Base-by-base conservation (phyloP, 2,888 invertebrate species). In the Antheraea assamensis region DNA sequence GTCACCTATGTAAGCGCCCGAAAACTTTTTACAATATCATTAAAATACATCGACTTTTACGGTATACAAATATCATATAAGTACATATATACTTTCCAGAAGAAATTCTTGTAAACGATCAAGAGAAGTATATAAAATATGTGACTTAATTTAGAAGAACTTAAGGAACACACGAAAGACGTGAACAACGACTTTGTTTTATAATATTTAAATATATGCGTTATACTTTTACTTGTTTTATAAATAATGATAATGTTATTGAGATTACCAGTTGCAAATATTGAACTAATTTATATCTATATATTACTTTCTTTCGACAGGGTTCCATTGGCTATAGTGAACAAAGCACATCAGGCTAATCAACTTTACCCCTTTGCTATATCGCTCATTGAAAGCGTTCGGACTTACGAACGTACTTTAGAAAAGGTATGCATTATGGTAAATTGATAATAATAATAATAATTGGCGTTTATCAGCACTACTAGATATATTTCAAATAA, bases 351-450 rank as follows among this genome's bases (percentile, higher is more conserved):
- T 92, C 99, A 99, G 90, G 99, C 99, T 0, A 99, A 99, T 91
- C 99, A 99, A 88, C 96, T 99, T 21, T 99, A 99, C 90, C 99
- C 99, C 0, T 99, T 98, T 94, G 99, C 99, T 27, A 99, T 99
- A 84, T 99, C 99, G 0, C 95, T 99, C 78, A 99, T 99, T 83
- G 99, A 99, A 93, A 99, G 99, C 89, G 98, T 99, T 55, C 96
- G 98, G 79, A 99, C 99, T 0, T 99, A 99, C 88, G 99, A 99
- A 89, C 96, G 99, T 87, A 99, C 99, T 8, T 95, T 99, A 87
- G 99, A 99, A 92, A 99, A 99, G 97, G 98, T 99, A 95, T 92
- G 91, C 82, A 72, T 35, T 72, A 15, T 27, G 24, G 13, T 61
- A 61, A 27, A 61, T 61, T 24, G 2, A 8, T 55, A 55, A 55